phyloP scores from a whole-genome alignment of 2,888 invertebrate species.

The Lepidocyrtinus sp. region DNA sequence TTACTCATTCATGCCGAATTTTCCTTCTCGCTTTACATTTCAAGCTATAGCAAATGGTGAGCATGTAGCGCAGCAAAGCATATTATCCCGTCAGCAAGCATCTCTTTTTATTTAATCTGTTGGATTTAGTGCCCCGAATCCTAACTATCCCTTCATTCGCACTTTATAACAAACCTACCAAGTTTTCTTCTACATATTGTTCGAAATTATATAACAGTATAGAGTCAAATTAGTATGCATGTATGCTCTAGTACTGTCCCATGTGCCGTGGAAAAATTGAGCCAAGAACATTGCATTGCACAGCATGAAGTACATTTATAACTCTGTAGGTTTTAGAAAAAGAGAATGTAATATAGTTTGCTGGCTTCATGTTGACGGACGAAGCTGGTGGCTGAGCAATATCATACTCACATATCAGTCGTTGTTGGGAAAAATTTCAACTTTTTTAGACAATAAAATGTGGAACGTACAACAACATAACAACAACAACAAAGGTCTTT shows the following conservation, averaged over 20 bases:
- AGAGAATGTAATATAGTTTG: not conserved
- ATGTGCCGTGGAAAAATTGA: constrained; percentile 3
- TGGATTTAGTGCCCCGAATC: not conserved
- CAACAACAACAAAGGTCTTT: too few species aligned
- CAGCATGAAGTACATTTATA: not conserved
- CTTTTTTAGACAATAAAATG: not conserved
- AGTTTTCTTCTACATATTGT: not conserved
- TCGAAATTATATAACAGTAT: constrained; percentile 3
- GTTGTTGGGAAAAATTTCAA: not conserved
- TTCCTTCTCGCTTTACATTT: constrained; percentile 1
- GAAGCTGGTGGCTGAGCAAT: not conserved
- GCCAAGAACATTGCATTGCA: not conserved
- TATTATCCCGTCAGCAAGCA: constrained; percentile 6
- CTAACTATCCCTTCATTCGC: not conserved
- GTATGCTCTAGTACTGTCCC: constrained; percentile 13
- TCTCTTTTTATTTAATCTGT: not conserved
- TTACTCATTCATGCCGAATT: constrained; percentile 13
- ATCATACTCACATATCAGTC: not conserved
- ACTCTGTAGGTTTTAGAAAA: too few species aligned
- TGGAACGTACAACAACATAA: not conserved
- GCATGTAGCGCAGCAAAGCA: too few species aligned
- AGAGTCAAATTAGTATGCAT: constrained; percentile 7
- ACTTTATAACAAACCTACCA: not conserved
- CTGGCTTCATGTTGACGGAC: too few species aligned
- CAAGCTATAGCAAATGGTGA: not conserved